Conservation (phyloP, 2,797 vertebrate species). For the Denticeps clupeoides region DNA sequence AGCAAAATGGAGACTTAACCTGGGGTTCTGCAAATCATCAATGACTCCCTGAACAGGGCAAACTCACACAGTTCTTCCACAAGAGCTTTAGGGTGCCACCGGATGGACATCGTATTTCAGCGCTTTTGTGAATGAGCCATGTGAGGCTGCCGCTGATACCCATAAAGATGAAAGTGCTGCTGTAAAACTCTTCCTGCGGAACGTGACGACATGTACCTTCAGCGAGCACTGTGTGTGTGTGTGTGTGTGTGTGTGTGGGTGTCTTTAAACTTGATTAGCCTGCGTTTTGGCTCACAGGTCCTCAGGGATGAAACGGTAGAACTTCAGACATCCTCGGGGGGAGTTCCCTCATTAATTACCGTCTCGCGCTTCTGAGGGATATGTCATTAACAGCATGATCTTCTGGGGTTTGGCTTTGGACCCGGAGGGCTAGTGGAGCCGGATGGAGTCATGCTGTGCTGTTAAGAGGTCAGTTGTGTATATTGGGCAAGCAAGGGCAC, state of each 20-base stretch:
- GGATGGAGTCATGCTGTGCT: too few relatives aligned
- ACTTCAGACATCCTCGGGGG: background rate
- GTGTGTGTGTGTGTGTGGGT: background rate
- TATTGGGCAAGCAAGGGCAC: too few relatives aligned
- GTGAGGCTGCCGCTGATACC: too few relatives aligned
- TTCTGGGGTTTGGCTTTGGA: background rate
- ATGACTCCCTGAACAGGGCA: constrained; percentile 22
- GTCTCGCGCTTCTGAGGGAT: background rate
- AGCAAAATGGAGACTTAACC: constrained; percentile 84
- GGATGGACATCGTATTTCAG: background rate
- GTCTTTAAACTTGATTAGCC: background rate
- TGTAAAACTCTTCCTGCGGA: too few relatives aligned
- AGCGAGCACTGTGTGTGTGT: background rate
- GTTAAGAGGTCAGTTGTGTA: background rate
- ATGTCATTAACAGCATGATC: constrained; percentile 1
- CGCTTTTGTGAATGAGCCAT: background rate
- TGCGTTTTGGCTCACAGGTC: background rate
- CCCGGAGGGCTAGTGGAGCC: too few relatives aligned
- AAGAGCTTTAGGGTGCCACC: background rate
- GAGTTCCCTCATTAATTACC: background rate
- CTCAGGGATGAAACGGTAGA: background rate
- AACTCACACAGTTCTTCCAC: background rate
- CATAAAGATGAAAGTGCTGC: too few relatives aligned
- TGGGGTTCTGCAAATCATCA: constrained; percentile 90
- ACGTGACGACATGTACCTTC: background rate